These are phyloP conservation scores for Gasterosteus aculeatus DNA, from an alignment of 2,113 vertebrate species.

Conservation along the genomic window DNA sequence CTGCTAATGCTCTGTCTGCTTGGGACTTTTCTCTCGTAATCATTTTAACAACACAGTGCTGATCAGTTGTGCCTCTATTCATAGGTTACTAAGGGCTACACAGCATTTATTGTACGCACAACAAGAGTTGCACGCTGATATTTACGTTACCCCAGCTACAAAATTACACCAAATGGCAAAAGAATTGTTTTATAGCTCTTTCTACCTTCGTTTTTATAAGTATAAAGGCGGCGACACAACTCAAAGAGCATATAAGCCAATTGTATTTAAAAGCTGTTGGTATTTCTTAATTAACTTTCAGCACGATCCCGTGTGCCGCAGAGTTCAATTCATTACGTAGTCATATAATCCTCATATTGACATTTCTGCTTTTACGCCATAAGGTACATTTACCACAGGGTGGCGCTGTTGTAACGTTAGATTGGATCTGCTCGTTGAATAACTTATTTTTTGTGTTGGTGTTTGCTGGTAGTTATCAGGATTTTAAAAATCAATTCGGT, in stretches of 20 bases:
- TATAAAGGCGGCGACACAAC: background rate
- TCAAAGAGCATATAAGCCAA: background rate
- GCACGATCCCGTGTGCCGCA: background rate
- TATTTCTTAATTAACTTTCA: constrained; percentile 13
- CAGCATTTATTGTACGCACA: background rate
- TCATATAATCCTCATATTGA: background rate
- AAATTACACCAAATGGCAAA: background rate
- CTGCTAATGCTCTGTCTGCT: constrained; percentile 53
- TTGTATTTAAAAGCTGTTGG: background rate
- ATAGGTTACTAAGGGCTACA: constrained; percentile 6
- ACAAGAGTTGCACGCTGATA: constrained; percentile 1
- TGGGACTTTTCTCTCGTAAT: constrained; percentile 15
- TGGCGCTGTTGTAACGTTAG: constrained; percentile 38
- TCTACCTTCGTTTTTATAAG: background rate
- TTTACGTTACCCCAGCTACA: background rate
- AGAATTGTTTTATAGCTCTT: constrained; percentile 2
- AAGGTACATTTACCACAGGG: constrained; percentile 42
- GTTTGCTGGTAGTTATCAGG: background rate
- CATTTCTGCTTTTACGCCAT: constrained; percentile 15
- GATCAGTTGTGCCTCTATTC: constrained; percentile 17
- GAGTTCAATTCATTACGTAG: constrained; percentile 4
- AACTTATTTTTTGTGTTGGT: constrained; percentile 25
- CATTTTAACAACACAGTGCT: constrained; percentile 25
- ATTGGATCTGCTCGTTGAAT: constrained; percentile 11
- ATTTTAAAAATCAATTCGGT: background rate